Evolutionary conservation across 2,888 invertebrate species (phyloP).

Genomic region (Brachyopa scutellaris): DNA sequence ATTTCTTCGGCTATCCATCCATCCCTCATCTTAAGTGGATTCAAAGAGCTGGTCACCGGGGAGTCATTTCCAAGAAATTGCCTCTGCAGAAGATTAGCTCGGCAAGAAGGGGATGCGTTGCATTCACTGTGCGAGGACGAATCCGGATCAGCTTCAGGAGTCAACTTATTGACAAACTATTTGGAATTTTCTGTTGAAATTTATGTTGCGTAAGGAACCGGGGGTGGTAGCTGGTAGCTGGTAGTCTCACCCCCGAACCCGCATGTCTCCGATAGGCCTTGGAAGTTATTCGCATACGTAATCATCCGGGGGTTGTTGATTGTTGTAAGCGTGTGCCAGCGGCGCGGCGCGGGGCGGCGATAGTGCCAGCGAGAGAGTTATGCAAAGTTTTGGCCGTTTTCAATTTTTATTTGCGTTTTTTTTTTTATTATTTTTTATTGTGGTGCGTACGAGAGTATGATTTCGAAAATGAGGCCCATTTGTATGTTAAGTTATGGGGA

Average conservation of each 20-base stretch:
- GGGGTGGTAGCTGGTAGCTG: not conserved
- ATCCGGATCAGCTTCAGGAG: constrained; percentile 8
- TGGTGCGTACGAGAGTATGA: constrained; percentile 44
- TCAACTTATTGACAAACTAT: constrained; percentile 66
- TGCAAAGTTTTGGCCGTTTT: constrained; percentile 62
- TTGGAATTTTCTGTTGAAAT: constrained; percentile 56
- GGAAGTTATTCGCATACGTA: constrained; percentile 36
- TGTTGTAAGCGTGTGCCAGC: not conserved
- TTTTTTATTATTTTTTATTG: constrained; percentile 4
- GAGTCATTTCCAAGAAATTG: constrained; percentile 64
- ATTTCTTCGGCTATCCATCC: constrained; percentile 40
- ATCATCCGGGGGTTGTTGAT: constrained; percentile 32
- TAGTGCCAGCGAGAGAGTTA: constrained; percentile 24
- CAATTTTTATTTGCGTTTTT: constrained; percentile 68
- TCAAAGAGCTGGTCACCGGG: constrained; percentile 45
- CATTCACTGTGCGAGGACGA: constrained; percentile 7
- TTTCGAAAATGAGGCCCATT: constrained; percentile 48
- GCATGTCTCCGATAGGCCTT: no score
- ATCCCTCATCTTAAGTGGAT: constrained; percentile 55
- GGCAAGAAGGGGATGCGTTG: not conserved
- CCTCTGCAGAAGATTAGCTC: constrained; percentile 44
- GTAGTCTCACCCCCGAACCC: no score
- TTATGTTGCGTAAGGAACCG: constrained; percentile 70
- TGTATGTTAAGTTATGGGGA: constrained; percentile 57
- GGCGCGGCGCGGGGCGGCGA: not conserved